Base-by-base conservation (phyloP, 1,140 invertebrate genomes). In the Zeugodacus cucurbitae region DNA sequence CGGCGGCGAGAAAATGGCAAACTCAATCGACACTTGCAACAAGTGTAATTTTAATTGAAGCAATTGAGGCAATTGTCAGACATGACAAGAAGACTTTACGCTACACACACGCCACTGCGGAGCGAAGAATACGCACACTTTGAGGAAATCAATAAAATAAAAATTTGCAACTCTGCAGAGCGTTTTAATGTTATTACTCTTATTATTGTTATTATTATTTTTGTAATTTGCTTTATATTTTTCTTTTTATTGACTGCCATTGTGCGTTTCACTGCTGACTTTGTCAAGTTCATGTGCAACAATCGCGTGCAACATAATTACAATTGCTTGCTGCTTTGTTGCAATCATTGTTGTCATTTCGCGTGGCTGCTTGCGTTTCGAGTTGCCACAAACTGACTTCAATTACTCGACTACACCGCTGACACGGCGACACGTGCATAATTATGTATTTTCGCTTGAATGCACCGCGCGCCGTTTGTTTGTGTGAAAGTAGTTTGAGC, bases 281-380 rank as follows among this genome's bases (percentile, higher is more conserved):
- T 34, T 20, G 70, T 74, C 70, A 74, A 74, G 70, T 74, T 74
- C 70, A 74, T 74, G 70, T 54, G 34, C 37, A 74, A 74, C 70
- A 74, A 74, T 74, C 32, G 70, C 70, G 70, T 74, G 70, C 70
- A 26, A 74, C 20, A 22, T 32, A 32, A 32, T 70, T 70, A 70
- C 64, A 32, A 11, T 70, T 44, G 34, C 20, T 74, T 74, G 17
- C 44, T 74, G 70, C 37, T 74, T 74, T 74, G 37, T 74, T 74
- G 37, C 70, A 74, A 41, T 74, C 22, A 41, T 74, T 74, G 37
- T n/a, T 41, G 70, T n/a, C 64, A 70, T 32, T 29, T 70, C 32
- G 10, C 20, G 17, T 54, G 4, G 17, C 32, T 37, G 32, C 14
- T 70, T 17, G 32, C 32, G 26, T 26, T n/a, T n/a, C 4, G 10